Base-by-base conservation (phyloP, 2,888 invertebrate genomes). In the Mylabris sibirica region DNA sequence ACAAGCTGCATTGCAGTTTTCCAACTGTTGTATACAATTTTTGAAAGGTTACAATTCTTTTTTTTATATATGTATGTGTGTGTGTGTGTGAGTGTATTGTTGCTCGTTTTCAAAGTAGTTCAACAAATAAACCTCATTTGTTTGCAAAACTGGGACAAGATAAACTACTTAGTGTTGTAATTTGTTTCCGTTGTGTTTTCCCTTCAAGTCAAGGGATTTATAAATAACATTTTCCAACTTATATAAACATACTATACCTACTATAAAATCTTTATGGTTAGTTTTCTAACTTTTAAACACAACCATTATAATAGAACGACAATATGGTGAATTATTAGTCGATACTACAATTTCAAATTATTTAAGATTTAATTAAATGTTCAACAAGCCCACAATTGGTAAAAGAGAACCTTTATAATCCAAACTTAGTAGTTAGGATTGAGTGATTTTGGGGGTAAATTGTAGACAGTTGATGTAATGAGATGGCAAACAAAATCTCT, bases 141-240 rank as follows among this genome's bases (percentile, higher is more conserved):
- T 70, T 67, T 66, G 35, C 22, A 61, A 64, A 30, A 70, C 59
- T 67, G 59, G 59, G 67, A 65, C 70, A 70, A 67, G 70, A 70
- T 70, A 67, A 70, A 70, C 62, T 70, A 65, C 67, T 70, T 67
- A 67, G 64, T 62, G 64, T 57, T 64, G 67, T 67, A 70, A 70
- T 70, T 70, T 70, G 69, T 70, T 70, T 67, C 69, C 69, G 64
- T 59, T 67, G 65, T 67, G 64, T 64, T 49, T 64, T 67, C 67
- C 65, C 64, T 24, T 59, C 59, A 60, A 70, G 64, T 64, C 22
- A 61, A 70, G 62, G 62, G 67, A 67, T 70, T 70, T 67, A 70
- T 59, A 61, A 70, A 67, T 65, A 67, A 63, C 64, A 35, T 59
- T 67, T 70, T 70, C 22, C 53, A 67, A 64, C 63, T 64, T 63